Conservation (phyloP, 2,113 vertebrate genomes). For the Melanerpes formicivorus region DNA sequence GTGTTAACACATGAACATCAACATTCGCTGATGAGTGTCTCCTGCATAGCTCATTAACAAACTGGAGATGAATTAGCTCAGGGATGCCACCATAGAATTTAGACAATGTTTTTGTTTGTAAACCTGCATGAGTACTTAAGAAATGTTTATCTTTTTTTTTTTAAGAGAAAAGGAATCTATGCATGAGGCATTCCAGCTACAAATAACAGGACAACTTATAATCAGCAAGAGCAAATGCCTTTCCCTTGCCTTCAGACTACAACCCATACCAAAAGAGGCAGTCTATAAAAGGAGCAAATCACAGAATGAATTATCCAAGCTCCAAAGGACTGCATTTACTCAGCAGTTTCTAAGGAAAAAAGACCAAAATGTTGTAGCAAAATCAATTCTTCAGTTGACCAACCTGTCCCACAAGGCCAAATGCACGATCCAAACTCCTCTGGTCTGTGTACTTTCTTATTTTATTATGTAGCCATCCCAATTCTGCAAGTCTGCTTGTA, state of each 20-base stretch:
- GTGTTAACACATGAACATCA: constrained; percentile 3
- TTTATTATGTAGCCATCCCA: constrained; percentile 98
- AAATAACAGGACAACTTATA: background rate
- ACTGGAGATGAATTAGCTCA: background rate
- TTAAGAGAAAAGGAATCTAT: background rate
- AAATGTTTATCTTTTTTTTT: no score
- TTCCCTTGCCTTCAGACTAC: background rate
- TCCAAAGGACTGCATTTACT: background rate
- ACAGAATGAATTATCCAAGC: background rate
- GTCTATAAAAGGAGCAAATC: background rate
- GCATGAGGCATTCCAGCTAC: background rate
- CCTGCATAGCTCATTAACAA: background rate
- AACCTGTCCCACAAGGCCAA: constrained; percentile 97
- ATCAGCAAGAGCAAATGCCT: background rate
- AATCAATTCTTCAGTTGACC: background rate
- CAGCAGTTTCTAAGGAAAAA: background rate
- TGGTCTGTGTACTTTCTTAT: constrained; percentile 94
- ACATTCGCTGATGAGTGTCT: background rate
- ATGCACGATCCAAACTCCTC: constrained; percentile 92
- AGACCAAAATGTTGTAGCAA: background rate
- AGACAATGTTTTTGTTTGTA: background rate
- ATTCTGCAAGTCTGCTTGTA: constrained; percentile 87
- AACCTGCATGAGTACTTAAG: background rate
- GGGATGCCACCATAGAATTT: background rate
- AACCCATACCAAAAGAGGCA: background rate